Evolutionary conservation across 2,113 vertebrate species (phyloP).

Genomic region (Pyrgilauda ruficollis): DNA sequence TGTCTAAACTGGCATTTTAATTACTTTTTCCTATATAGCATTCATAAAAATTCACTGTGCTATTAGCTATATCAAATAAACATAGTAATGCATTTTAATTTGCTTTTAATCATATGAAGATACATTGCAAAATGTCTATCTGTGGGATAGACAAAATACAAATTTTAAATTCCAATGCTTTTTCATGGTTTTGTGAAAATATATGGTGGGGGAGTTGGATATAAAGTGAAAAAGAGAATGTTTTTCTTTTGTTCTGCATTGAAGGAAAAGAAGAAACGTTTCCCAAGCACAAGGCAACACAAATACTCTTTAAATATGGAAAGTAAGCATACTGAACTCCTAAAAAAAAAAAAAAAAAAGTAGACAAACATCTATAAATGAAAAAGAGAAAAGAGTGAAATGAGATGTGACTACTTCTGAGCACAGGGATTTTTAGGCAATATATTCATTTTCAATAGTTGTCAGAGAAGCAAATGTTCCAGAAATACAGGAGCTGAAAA

Average conservation of each 20-base stretch:
- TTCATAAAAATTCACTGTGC: neutral
- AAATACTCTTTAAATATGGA: neutral
- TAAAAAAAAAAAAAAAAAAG: no score
- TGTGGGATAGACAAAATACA: neutral
- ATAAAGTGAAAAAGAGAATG: neutral
- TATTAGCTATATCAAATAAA: neutral
- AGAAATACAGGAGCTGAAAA: slow-evolving; percentile 44
- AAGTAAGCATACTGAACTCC: neutral
- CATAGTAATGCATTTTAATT: accelerated
- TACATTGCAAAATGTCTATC: neutral
- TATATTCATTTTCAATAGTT: slow-evolving; percentile 53
- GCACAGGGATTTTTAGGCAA: slow-evolving; percentile 52
- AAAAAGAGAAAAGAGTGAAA: slow-evolving; percentile 47
- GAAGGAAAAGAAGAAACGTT: neutral
- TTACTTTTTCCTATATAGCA: neutral
- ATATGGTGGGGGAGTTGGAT: accelerated
- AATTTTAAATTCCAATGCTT: neutral
- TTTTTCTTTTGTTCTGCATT: neutral
- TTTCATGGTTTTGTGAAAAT: neutral
- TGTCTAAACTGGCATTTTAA: neutral
- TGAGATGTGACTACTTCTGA: slow-evolving; percentile 54
- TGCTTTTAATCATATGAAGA: neutral
- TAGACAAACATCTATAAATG: neutral
- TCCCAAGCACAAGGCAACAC: neutral
- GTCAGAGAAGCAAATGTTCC: slow-evolving; percentile 62